Percentiles rank a stretch among this genome's conserved stretches.
phyloP scores from a whole-genome alignment of 2,888 invertebrate genomes.

The Leptopterna dolabrata region DNA sequence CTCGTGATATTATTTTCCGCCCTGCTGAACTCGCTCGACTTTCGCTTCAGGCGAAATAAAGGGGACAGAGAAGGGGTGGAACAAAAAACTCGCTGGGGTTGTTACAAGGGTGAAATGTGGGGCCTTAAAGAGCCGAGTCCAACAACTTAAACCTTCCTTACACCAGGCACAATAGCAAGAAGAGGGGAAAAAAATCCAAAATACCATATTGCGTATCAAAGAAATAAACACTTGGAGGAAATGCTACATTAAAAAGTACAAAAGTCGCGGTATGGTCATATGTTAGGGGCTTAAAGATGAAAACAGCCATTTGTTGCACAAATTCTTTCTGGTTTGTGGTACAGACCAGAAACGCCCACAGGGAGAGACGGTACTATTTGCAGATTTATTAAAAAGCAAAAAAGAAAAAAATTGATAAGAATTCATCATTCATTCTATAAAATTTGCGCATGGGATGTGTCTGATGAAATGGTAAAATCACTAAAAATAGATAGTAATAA shows the following conservation, averaged over 20 bases:
- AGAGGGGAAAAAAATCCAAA: neutral
- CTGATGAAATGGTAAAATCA: too few relatives aligned
- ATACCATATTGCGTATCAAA: neutral
- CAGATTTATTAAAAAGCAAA: too few relatives aligned
- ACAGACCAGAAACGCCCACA: too few relatives aligned
- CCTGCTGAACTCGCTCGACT: neutral
- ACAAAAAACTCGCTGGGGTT: slow-evolving; percentile 12
- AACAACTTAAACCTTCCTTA: slow-evolving; percentile 7
- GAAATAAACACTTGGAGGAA: neutral
- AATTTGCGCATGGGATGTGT: too few relatives aligned
- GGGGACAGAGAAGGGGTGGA: neutral
- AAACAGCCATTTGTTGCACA: too few relatives aligned
- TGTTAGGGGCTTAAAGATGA: too few relatives aligned
- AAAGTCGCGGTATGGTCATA: too few relatives aligned
- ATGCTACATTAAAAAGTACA: neutral
- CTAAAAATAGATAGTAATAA: too few relatives aligned
- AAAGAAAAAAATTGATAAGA: too few relatives aligned
- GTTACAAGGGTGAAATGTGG: slow-evolving; percentile 19
- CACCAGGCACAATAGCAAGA: neutral
- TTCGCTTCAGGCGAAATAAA: neutral
- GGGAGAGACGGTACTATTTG: too few relatives aligned
- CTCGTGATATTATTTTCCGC: slow-evolving; percentile 23
- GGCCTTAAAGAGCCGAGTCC: slow-evolving; percentile 15
- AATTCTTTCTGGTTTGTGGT: too few relatives aligned
- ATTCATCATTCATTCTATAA: too few relatives aligned